Percentiles rank a stretch among this genome's conserved stretches.
phyloP scores from a whole-genome alignment of 1,140 invertebrate species.

The Nephila pilipes region DNA sequence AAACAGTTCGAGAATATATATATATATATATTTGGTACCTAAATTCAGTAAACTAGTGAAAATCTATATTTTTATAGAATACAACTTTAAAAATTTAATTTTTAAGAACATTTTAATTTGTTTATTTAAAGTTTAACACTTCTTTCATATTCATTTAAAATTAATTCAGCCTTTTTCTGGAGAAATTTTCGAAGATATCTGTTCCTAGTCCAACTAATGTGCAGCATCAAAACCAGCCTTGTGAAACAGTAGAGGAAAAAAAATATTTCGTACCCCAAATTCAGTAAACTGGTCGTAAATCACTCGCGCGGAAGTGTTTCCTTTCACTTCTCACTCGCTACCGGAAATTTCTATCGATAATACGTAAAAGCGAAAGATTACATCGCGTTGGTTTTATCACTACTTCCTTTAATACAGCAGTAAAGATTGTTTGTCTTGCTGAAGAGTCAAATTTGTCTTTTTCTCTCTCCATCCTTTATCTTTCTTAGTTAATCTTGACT shows the following conservation, averaged over 20 bases:
- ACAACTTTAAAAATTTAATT: no score
- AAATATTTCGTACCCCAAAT: not conserved
- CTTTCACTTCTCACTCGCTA: not conserved
- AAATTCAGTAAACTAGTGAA: no score
- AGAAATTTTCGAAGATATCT: no score
- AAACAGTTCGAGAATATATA: no score
- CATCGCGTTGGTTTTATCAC: slow-evolving; percentile 1
- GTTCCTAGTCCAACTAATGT: no score
- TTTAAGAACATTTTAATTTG: no score
- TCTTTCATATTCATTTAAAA: no score
- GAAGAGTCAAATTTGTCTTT: not conserved
- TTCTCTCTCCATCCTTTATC: not conserved
- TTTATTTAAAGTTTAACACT: no score
- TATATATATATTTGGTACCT: no score
- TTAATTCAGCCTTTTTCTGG: no score
- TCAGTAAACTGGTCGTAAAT: not conserved
- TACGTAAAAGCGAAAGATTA: not conserved
- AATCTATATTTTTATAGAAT: no score
- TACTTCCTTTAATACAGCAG: not conserved
- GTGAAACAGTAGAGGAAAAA: not conserved
- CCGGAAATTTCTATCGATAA: not conserved
- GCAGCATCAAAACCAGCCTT: not conserved
- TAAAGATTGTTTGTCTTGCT: not conserved
- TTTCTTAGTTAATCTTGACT: no score
- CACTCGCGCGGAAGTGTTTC: not conserved